Conservation (phyloP, 2,797 vertebrate species). For the Toxotes lorentzi region DNA sequence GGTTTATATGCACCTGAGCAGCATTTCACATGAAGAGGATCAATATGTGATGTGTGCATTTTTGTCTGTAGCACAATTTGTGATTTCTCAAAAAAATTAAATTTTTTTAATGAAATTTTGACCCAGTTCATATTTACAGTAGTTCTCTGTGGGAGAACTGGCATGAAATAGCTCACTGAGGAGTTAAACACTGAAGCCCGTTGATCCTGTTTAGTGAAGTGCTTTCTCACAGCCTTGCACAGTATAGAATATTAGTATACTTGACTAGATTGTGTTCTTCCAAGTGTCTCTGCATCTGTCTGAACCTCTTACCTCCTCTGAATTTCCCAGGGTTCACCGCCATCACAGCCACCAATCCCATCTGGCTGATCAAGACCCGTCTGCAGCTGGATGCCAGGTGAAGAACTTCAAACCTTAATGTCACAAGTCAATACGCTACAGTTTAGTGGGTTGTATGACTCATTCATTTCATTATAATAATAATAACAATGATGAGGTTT, state of each 20-base stretch:
- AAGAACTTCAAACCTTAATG: constrained; percentile 78
- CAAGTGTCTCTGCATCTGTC: constrained; percentile 64
- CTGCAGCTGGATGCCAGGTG: constrained; percentile 98
- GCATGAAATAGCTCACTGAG: not conserved
- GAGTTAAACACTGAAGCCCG: constrained; percentile 29
- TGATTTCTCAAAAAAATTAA: not conserved
- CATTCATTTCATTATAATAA: no score
- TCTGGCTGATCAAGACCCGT: constrained; percentile 99
- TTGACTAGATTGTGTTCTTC: constrained; percentile 56
- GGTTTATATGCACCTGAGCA: constrained; percentile 41
- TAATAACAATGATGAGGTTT: not conserved
- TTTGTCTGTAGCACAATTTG: constrained; percentile 10
- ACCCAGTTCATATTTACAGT: constrained; percentile 14
- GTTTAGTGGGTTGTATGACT: not conserved
- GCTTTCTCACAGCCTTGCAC: constrained; percentile 68
- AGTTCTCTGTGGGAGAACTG: not conserved
- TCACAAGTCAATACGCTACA: not conserved
- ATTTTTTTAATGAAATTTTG: constrained; percentile 12
- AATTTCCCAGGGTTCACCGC: constrained; percentile 96
- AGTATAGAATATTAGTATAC: constrained; percentile 46
- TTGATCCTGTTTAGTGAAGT: constrained; percentile 72
- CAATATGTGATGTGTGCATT: constrained; percentile 38
- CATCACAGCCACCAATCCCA: constrained; percentile 98
- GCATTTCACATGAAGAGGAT: constrained; percentile 67
- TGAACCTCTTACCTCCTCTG: constrained; percentile 79